A percentile compares a stretch with the other conserved stretches of the same genome.
Conservation (phyloP, 2,113 vertebrate species). For the Abramis brama region DNA sequence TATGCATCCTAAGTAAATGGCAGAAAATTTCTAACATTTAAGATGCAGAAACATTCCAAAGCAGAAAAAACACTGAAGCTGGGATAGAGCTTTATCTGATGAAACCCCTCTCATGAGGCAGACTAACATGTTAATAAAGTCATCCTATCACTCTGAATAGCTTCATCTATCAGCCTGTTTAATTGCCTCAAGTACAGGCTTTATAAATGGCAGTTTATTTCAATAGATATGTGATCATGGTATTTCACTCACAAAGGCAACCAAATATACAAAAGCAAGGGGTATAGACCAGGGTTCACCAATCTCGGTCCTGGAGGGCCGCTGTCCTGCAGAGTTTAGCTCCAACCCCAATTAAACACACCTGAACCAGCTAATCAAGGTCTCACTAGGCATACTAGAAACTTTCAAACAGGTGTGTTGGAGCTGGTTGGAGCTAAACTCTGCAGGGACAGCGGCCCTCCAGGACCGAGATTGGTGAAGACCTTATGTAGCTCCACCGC, state of each 20-base stretch:
- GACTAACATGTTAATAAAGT: conserved; percentile 16
- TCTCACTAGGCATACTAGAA: too few species aligned
- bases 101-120: not conserved
- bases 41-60: conserved; percentile 10
- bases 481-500: too few species aligned
- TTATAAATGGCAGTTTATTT: not conserved
- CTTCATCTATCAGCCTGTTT: conserved; percentile 1
- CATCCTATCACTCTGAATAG: not conserved
- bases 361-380: too few species aligned
- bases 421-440: too few species aligned
- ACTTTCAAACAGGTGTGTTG: too few species aligned
- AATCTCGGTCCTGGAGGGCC: too few species aligned
- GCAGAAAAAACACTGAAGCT: not conserved
- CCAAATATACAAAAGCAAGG: not conserved
- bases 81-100: not conserved
- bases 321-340: too few species aligned
- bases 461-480: too few species aligned
- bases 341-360: too few species aligned
- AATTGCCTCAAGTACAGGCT: not conserved
- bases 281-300: too few species aligned
- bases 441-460: too few species aligned
- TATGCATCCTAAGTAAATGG: not conserved
- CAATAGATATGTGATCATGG: not conserved
- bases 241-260: not conserved
- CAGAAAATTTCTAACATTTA: not conserved